A percentile compares a stretch with the other conserved stretches of the same genome.
phyloP scores from a whole-genome alignment of 2,113 vertebrate genomes.

The Mungos mungo region DNA sequence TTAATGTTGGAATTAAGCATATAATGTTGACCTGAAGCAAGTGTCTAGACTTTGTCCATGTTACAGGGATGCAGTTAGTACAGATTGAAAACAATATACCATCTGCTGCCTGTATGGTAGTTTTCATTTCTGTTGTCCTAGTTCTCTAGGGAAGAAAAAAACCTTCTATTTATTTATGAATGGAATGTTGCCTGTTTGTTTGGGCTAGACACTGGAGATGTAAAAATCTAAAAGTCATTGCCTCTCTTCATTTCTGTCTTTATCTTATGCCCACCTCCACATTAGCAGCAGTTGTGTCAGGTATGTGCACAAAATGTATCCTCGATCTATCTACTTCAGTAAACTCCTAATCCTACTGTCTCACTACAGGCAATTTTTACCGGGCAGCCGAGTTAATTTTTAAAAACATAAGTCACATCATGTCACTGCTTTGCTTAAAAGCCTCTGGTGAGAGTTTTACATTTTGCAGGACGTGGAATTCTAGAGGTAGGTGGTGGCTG shows the following conservation, averaged over 20 bases:
- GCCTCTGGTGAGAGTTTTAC: background rate
- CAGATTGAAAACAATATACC: background rate
- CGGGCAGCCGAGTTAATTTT: conserved; percentile 42
- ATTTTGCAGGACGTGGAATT: background rate
- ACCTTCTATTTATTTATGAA: background rate
- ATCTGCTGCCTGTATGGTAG: background rate
- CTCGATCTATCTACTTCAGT: background rate
- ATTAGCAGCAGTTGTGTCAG: background rate
- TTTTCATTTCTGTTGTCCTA: background rate
- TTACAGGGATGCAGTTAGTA: background rate
- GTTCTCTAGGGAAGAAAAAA: background rate
- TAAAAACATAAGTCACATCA: conserved; percentile 27
- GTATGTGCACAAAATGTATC: background rate
- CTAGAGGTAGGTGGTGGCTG: background rate
- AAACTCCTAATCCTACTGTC: background rate
- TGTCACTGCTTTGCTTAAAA: conserved; percentile 49
- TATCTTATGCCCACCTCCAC: background rate
- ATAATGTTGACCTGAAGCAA: background rate
- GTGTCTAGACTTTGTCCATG: background rate
- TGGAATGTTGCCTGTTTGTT: background rate
- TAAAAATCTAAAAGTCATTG: background rate
- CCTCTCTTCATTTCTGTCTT: background rate
- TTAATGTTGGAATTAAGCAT: conserved; percentile 17
- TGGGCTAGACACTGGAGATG: background rate
- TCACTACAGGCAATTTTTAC: conserved; percentile 19